phyloP scores from a whole-genome alignment of 2,888 invertebrate genomes.

The Thymelicus sylvestris region DNA sequence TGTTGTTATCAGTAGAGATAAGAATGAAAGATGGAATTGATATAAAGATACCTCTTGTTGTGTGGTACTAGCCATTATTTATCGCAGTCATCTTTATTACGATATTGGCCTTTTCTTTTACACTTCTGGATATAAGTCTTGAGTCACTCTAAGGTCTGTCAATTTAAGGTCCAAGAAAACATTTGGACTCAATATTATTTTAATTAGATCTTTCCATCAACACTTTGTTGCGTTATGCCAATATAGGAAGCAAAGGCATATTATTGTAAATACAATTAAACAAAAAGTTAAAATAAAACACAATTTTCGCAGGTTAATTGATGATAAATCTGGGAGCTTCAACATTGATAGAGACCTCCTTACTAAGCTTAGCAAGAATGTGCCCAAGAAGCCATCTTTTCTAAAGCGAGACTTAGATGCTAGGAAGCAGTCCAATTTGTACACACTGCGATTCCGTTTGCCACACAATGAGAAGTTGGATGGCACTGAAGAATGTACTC shows the following conservation, averaged over 20 bases:
- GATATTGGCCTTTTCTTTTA: no score
- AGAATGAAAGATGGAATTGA: neutral
- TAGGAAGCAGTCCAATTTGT: constrained; percentile 96
- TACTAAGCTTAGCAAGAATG: constrained; percentile 93
- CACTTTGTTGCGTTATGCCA: no score
- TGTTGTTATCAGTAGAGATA: neutral
- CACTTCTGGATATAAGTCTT: no score
- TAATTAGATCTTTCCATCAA: no score
- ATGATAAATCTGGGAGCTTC: constrained; percentile 94
- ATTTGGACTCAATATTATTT: no score
- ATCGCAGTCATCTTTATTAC: no score
- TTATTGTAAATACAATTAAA: no score
- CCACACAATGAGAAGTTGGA: constrained; percentile 96
- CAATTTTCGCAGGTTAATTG: constrained; percentile 88
- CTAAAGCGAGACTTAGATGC: constrained; percentile 98
- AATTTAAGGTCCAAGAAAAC: no score
- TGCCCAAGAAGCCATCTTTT: constrained; percentile 95
- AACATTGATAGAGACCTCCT: constrained; percentile 94
- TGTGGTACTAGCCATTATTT: no score
- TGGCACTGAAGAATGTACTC: constrained; percentile 94
- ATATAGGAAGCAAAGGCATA: no score
- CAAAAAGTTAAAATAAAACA: neutral
- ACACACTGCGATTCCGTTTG: constrained; percentile 92
- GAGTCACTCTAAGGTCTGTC: no score
- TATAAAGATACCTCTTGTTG: no score